Conservation (phyloP, 2,888 invertebrate genomes). For the Onchidella celtica region DNA sequence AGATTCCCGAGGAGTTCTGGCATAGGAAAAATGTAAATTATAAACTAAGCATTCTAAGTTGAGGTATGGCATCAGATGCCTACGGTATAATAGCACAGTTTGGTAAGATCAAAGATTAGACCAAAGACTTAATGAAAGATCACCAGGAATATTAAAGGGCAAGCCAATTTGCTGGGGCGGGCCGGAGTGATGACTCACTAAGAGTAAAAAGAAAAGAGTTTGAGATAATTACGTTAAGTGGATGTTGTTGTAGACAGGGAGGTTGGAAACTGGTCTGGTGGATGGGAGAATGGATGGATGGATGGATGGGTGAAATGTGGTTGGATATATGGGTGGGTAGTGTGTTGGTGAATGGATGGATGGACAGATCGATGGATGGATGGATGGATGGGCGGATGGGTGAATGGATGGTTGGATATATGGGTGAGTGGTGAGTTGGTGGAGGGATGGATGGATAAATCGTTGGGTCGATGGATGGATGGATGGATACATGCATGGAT, state of each 20-base stretch:
- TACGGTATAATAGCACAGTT: too few relatives aligned
- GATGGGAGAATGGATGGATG: not conserved
- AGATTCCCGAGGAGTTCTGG: too few relatives aligned
- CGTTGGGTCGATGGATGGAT: too few relatives aligned
- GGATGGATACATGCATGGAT: not conserved
- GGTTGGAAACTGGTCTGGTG: not conserved
- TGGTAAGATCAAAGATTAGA: too few relatives aligned
- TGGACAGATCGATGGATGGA: not conserved
- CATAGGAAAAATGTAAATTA: too few relatives aligned
- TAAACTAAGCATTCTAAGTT: too few relatives aligned
- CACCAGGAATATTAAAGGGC: too few relatives aligned
- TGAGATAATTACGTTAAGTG: not conserved
- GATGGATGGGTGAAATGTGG: not conserved
- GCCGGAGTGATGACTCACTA: not conserved
- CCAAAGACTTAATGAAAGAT: too few relatives aligned
- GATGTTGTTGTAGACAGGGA: not conserved
- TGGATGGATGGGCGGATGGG: not conserved
- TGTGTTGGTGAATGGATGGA: too few relatives aligned
- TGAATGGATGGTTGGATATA: not conserved
- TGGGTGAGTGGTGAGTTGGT: not conserved
- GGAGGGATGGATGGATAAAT: too few relatives aligned
- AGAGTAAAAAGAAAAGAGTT: not conserved
- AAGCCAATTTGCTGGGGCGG: too few relatives aligned
- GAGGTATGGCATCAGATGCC: too few relatives aligned
- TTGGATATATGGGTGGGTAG: not conserved